These are phyloP conservation scores for Strigamia maritima DNA, from an alignment of 2,888 invertebrate genomes.

Conservation along the genomic window DNA sequence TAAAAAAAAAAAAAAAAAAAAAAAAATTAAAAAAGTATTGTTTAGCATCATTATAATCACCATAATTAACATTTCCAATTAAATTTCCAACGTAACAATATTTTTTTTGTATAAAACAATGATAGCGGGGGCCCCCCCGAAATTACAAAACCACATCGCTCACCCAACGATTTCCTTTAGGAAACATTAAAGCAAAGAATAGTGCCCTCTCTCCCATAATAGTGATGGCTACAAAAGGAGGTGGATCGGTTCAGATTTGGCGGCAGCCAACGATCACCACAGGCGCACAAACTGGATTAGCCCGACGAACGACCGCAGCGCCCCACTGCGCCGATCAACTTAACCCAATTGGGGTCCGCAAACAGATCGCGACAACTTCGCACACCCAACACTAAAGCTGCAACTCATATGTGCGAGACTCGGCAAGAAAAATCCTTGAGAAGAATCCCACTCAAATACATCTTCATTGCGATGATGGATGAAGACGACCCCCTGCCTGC, in stretches of 20 bases:
- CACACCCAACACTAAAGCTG: constrained; percentile 25
- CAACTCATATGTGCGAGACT: not conserved
- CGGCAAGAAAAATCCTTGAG: not conserved
- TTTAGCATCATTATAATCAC: too few species aligned
- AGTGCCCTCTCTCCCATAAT: not conserved
- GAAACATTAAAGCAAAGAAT: constrained; percentile 28
- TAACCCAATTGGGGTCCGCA: constrained; percentile 28
- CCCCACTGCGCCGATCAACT: constrained; percentile 34
- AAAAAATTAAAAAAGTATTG: too few species aligned
- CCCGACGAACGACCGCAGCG: constrained; percentile 31
- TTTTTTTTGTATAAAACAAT: not conserved
- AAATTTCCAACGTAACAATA: not conserved
- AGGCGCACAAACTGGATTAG: constrained; percentile 30
- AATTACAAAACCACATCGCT: constrained; percentile 6
- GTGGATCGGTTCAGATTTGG: constrained; percentile 30
- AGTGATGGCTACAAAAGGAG: constrained; percentile 23
- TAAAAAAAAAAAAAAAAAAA: too few species aligned
- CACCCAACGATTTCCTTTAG: constrained; percentile 7
- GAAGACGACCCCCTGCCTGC: constrained; percentile 24
- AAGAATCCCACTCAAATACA: not conserved
- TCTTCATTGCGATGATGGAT: constrained; percentile 34
- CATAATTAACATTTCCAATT: not conserved
- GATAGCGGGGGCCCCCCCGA: not conserved
- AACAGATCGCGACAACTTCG: constrained; percentile 34
- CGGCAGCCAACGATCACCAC: constrained; percentile 34